Conservation (phyloP, 2,113 vertebrate species). For the Sialia sialis region DNA sequence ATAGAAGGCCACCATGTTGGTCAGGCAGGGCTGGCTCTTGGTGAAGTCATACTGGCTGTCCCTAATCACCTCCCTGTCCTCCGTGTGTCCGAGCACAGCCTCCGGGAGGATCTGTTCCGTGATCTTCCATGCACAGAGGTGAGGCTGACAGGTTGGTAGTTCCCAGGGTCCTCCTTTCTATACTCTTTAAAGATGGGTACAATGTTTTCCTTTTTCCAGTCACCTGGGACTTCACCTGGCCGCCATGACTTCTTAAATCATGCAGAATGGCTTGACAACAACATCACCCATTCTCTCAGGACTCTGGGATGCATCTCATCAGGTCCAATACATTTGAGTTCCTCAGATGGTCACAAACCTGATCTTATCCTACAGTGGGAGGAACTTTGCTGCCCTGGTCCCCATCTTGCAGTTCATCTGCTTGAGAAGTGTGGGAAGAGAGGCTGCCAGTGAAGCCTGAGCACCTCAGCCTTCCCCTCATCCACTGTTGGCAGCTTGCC, state of each 20-base stretch:
- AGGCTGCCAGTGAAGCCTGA: neutral
- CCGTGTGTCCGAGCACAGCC: neutral
- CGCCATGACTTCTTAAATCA: neutral
- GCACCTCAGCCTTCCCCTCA: neutral
- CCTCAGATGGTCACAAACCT: neutral
- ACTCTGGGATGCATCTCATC: neutral
- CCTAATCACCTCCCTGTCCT: neutral
- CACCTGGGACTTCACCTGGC: neutral
- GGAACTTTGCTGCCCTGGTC: neutral
- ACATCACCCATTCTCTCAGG: neutral
- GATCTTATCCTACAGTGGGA: neutral
- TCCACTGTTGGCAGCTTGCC: neutral
- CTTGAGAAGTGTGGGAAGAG: rapidly evolving
- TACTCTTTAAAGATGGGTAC: neutral
- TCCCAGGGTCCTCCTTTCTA: neutral
- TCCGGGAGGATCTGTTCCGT: neutral
- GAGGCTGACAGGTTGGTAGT: neutral
- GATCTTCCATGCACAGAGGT: neutral
- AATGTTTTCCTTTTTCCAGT: neutral
- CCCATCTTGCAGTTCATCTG: neutral
- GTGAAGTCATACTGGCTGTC: neutral
- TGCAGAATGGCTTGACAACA: neutral
- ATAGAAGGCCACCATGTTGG: rapidly evolving
- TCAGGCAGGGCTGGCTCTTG: neutral
- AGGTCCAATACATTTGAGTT: neutral